Evolutionary conservation across 2,888 invertebrate genomes (phyloP), one percentile per base, ranked within the genome.

Genomic region (Caenorhabditis panamensis): DNA sequence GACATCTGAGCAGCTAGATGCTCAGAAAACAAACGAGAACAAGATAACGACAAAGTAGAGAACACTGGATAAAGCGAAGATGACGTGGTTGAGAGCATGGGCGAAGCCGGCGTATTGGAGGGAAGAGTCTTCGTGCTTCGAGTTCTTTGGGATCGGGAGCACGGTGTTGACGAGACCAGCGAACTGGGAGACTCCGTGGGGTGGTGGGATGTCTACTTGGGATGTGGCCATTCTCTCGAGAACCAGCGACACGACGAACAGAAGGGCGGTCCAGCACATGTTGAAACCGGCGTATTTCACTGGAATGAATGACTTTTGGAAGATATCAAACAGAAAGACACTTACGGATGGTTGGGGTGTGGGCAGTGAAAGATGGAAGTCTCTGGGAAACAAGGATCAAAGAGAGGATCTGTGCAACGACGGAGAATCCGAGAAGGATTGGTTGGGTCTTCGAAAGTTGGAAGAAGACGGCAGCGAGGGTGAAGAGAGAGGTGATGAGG

Each of bases 271-370:
- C 79, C 84, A 82, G 18, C 82, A 78, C 84, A 91, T 75, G 83
- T 91, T 91, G 86, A 91, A 90, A 2, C 85, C 85, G 47, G 88
- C 86, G 83, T 83, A 91, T 82, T 85, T 84, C 37, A 91, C 91
- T 91, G 82, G 73, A 89, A 88, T 13, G 4, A 20, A 26, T 37
- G 2, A 16, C 1, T n/a, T 26, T 47, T 22, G 47, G 9, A 24
- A 2, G 3, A 16, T 28, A 28, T 0, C 9, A 24, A 44, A 49
- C 22, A 22, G 31, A 62, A 44, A 61, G 9, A 31, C 9, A 84
- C 86, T 86, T 63, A 91, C 91, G 69, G 75, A 91, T 90, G 8
- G 87, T 85, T 11, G 91, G 91, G 16, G 88, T 88, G 28, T 87
- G 84, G 8, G 88, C 84, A n/a, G 90, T 88, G 78, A 86, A 91